Evolutionary conservation across 2,888 invertebrate genomes (phyloP), one percentile per base, ranked within the genome.

Genomic region (Carabus problematicus): DNA sequence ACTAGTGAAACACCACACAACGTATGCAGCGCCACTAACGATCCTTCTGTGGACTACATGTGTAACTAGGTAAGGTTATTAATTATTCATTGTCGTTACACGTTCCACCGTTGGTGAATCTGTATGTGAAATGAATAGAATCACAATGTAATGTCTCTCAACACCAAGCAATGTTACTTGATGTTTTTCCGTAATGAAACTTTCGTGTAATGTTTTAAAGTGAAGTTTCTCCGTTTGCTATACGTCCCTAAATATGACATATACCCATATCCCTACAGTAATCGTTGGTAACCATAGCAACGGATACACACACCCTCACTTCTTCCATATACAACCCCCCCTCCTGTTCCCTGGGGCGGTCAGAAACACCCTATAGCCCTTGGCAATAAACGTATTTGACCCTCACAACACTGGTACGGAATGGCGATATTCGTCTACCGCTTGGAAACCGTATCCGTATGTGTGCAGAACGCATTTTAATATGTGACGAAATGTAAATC

Each of bases 111-210:
- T 9, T 14, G 52, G 14, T 52, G 14, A 52, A 52, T 52, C 52
- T 52, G 29, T 39, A n/a, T 8, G 14, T 42, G 8, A 39, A 64
- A 64, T 45, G 52, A 52, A 52, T 52, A n/a, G 52, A 52, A 52
- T 52, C 19, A 16, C 64, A 56, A 9, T 55, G 56, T 39, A 19
- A 56, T 55, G n/a, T 11, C 19, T 29, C 29, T 29, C 29, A 29
- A 29, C 29, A 29, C 2, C 29, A 2, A 29, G 29, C 2, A 2
- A 29, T 6, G 29, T 29, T 29, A 29, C 29, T 3, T 29, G 29
- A 6, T 6, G 2, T 29, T 29, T 29, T 29, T 29, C 6, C 29
- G n/a, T 29, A 29, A 29, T 29, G 29, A 29, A 29, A 29, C 6
- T 29, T 3, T 6, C 29, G 29, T n/a, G n/a, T n/a, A n/a, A n/a